Percentiles rank a stretch among this genome's conserved stretches.
Evolutionary conservation across 2,797 vertebrate genomes (phyloP).

Genomic region (Cynopterus sphinx): DNA sequence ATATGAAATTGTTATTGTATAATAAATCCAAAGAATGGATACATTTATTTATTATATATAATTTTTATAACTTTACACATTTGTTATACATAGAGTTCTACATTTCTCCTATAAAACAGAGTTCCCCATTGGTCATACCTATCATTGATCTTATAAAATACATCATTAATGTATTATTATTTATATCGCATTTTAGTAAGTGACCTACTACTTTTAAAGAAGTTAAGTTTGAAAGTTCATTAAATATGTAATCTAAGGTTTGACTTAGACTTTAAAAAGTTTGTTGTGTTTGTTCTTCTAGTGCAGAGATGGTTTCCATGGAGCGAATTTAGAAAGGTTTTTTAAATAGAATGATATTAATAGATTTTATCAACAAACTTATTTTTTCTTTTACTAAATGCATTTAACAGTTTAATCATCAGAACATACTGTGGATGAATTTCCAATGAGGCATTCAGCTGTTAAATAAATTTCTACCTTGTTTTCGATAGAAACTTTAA

Average conservation of each 20-base stretch:
- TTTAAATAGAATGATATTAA: conserved; percentile 37
- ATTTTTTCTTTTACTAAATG: conserved; percentile 37
- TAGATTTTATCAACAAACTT: conserved; percentile 44
- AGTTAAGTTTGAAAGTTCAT: neutral
- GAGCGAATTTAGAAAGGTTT: conserved; percentile 38
- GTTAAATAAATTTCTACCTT: conserved; percentile 23
- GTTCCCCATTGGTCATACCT: neutral
- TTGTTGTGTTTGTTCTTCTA: neutral
- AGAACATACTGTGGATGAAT: neutral
- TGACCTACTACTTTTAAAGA: neutral
- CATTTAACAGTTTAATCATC: conserved; percentile 14
- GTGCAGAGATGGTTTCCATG: neutral
- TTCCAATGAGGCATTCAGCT: conserved; percentile 35
- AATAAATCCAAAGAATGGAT: neutral
- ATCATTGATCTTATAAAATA: conserved; percentile 5
- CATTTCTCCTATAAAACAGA: conserved; percentile 19
- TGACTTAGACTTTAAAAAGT: neutral
- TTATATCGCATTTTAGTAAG: neutral
- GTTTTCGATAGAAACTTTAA: conserved; percentile 22
- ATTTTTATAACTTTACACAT: neutral
- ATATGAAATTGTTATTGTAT: neutral
- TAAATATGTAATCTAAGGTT: conserved; percentile 27
- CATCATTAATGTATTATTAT: neutral
- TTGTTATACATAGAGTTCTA: neutral
- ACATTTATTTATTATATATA: neutral